Base-by-base conservation (phyloP, 2,888 invertebrate species). In the Ferdinandea cuprea region DNA sequence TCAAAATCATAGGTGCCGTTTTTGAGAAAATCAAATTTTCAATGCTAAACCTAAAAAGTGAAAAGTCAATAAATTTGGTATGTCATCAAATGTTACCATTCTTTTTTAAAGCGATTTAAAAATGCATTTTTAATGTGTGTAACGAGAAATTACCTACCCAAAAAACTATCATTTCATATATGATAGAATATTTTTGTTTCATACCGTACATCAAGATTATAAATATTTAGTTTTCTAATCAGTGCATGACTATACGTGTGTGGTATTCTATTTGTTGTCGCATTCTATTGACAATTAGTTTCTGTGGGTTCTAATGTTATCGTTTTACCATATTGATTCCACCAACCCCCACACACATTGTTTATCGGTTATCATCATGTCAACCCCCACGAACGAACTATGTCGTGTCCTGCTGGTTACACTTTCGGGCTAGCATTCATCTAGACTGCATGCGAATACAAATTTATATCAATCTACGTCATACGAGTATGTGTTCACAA, bases 291-390 rank as follows among this genome's bases (percentile, higher is more conserved):
- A 35, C 35, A 50, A 15, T 50, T 50, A 19, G 11, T 40, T 40
- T 52, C 11, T 13, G 5, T 6, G 13, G 17, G 25, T 40, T 19
- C 2, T 28, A 40, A 21, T 37, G 19, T 52, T 52, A 52, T 65
- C 65, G 35, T 17, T 21, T 17, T 35, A 25, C n/a, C 44, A 48
- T 15, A 25, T 25, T 25, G 25, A 25, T 25, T 25, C 9, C 15
- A 50, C 37, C 15, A 21, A 37, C 37, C 3, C 50, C 15, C 48
- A 65, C 63, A 65, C 63, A 28, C 19, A 15, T 37, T 50, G 17
- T 5, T 42, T 54, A 66, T 66, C 52, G 5, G 17, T 17, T n/a
- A n/a, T n/a, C n/a, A 19, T 63, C 9, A 35, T 44, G 19, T 44
- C 66, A 30, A 65, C 32, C 21, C 65, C 28, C 2, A 65, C 17